Percentiles rank a stretch among this genome's conserved stretches.
Evolutionary conservation across 1,140 invertebrate species (phyloP).

Genomic region (Drosophila orena): DNA sequence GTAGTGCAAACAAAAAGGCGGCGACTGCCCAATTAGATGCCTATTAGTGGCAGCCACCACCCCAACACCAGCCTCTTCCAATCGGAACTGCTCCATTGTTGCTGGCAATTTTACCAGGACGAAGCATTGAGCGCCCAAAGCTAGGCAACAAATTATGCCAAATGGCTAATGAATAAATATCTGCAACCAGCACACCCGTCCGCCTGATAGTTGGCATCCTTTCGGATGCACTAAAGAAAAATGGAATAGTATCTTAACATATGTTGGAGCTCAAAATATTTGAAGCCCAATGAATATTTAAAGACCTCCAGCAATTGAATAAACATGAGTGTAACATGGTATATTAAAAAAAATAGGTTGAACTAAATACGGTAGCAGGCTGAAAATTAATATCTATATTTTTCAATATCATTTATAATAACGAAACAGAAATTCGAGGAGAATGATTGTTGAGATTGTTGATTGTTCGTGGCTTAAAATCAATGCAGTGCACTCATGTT

Average conservation of each 20-base stretch:
- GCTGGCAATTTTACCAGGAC: slow-evolving; percentile 42
- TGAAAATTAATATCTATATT: no score
- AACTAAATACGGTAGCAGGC: no score
- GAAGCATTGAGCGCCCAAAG: slow-evolving; percentile 37
- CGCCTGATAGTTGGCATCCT: not conserved
- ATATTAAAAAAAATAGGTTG: no score
- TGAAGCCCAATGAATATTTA: no score
- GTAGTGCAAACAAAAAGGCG: slow-evolving; percentile 26
- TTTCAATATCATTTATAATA: no score
- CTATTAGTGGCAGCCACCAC: slow-evolving; percentile 54
- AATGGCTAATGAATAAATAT: slow-evolving; percentile 79
- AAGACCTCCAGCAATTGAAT: no score
- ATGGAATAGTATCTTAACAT: not conserved
- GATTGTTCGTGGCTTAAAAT: no score
- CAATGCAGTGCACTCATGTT: no score
- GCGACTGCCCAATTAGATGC: slow-evolving; percentile 67
- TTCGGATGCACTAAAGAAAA: slow-evolving; percentile 2
- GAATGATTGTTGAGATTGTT: no score
- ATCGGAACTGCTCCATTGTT: slow-evolving; percentile 21
- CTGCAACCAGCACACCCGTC: slow-evolving; percentile 3
- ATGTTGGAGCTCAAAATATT: not conserved
- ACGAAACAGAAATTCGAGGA: no score
- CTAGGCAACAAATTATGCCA: slow-evolving; percentile 56
- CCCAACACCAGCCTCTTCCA: not conserved
- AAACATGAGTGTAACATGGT: no score